Evolutionary conservation across 2,797 vertebrate species (phyloP).

Genomic region (Chiloscyllium punctatum): DNA sequence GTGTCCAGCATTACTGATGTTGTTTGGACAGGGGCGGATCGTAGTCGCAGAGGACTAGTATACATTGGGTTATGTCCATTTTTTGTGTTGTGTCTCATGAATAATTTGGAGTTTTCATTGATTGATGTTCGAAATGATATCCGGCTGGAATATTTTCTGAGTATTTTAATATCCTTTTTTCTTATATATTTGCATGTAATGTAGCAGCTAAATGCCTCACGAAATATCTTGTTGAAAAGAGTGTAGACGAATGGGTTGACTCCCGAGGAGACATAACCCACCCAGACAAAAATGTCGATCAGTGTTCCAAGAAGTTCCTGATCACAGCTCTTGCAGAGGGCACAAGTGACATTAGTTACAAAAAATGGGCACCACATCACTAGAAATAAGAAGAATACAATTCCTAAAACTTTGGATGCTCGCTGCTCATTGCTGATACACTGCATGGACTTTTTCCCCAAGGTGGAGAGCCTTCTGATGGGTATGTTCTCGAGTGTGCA

Average conservation of each 20-base stretch:
- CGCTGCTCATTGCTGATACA: constrained; percentile 90
- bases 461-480: constrained; percentile 69
- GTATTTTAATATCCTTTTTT: constrained; percentile 50
- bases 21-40: constrained; percentile 61
- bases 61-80: constrained; percentile 79
- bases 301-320: constrained; percentile 66
- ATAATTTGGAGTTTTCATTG: constrained; percentile 81
- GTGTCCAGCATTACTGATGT: constrained; percentile 71
- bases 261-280: constrained; percentile 92
- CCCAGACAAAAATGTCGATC: constrained; percentile 94
- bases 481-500: constrained; percentile 53
- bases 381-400: constrained; percentile 91
- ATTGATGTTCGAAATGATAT: constrained; percentile 74
- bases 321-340: constrained; percentile 76
- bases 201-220: constrained; percentile 84
- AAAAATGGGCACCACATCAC: constrained; percentile 99
- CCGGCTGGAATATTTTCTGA: constrained; percentile 58
- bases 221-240: constrained; percentile 94
- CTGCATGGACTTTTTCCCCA: constrained; percentile 89
- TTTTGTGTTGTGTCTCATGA: constrained; percentile 78
- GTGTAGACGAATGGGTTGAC: constrained; percentile 96
- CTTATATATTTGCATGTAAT: constrained; percentile 82
- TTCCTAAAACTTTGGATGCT: constrained; percentile 91
- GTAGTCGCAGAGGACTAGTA: constrained; percentile 71
- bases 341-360: constrained; percentile 87